Evolutionary conservation across 2,797 vertebrate genomes (phyloP), one percentile per base, ranked within the genome.

Genomic region (Lerista edwardsae): DNA sequence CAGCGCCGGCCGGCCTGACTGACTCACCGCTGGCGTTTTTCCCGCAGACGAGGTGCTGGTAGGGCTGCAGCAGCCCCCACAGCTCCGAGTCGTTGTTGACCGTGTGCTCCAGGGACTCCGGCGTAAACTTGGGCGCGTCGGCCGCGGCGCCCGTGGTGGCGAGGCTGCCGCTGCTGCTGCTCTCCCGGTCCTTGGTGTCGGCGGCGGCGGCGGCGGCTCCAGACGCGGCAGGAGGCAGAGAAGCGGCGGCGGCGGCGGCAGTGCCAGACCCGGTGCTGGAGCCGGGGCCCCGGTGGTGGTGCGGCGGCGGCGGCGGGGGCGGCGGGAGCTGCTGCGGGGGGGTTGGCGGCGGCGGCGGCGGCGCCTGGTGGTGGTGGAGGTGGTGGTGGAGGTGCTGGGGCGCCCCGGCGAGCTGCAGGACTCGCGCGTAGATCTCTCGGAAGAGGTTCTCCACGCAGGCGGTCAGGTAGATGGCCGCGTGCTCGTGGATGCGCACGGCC

Each of bases 391-490:
- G 94, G 90, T n/a, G 94, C 91, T 88, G 92, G 64, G 84, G 86
- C 31, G 83, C 84, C 15, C 51, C 51, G 65, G 86, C 31, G 14
- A 84, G 69, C 76, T 89, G 90, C 85, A 96, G 91, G 72, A 95
- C 95, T 57, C 96, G 90, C 62, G 93, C 95, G 93, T 97, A 96
- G 90, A 99, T 96, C 92, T 98, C 97, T 55, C 97, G 97, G 95
- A 99, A 98, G 31, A 99, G 97, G 95, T 96, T 97, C 95, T 99
- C 98, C 96, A 97, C 95, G 95, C 97, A 97, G 87, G 97, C 98
- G 0, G 97, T 96, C 96, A 99, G 96, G 97, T 98, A 99, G 96
- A 99, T 98, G 83, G 98, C 98, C 1, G 98, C 98, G 92, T 99
- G 98, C 92, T 99, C 98, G 94, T 99, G 98, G 96, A 99, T 96